Percentiles rank a stretch among this genome's conserved stretches.
Evolutionary conservation across 2,888 invertebrate genomes (phyloP).

Genomic region (Rhagophthalmus giganteus): DNA sequence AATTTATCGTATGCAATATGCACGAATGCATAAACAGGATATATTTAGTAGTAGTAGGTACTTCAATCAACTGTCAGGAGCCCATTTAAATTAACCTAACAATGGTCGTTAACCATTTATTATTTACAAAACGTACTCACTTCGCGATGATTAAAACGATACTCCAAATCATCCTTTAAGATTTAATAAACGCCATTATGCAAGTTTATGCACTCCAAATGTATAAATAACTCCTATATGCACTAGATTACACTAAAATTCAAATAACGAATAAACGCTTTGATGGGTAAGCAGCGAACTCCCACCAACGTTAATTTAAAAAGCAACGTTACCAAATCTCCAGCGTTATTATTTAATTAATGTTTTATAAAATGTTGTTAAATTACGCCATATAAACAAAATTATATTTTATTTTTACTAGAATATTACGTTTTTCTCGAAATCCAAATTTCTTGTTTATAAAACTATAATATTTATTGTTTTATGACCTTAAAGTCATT

Average conservation of each 20-base stretch:
- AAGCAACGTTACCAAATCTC: slow-evolving; percentile 5
- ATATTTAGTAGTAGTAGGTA: slow-evolving; percentile 1
- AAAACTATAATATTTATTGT: no score
- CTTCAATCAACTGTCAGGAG: slow-evolving; percentile 14
- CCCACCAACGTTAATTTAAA: slow-evolving; percentile 16
- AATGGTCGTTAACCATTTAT: background rate
- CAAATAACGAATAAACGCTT: slow-evolving; percentile 20
- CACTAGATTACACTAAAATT: slow-evolving; percentile 9
- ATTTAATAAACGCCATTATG: background rate
- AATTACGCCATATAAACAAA: no score
- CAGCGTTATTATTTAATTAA: no score
- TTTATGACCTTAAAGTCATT: no score
- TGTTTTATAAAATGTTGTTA: no score
- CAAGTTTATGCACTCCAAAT: slow-evolving; percentile 1
- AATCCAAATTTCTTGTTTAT: no score
- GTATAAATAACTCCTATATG: slow-evolving; percentile 6
- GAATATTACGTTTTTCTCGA: no score
- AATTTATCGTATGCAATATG: slow-evolving; percentile 22
- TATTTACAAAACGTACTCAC: no score
- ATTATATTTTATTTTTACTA: no score
- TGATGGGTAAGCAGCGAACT: no score
- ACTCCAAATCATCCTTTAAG: background rate
- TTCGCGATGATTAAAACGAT: no score
- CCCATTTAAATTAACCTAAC: slow-evolving; percentile 33
- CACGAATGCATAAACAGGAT: slow-evolving; percentile 13